Percentiles rank a stretch among this genome's conserved stretches.
phyloP scores from a whole-genome alignment of 2,888 invertebrate genomes.

The Chymomyza procnemis region DNA sequence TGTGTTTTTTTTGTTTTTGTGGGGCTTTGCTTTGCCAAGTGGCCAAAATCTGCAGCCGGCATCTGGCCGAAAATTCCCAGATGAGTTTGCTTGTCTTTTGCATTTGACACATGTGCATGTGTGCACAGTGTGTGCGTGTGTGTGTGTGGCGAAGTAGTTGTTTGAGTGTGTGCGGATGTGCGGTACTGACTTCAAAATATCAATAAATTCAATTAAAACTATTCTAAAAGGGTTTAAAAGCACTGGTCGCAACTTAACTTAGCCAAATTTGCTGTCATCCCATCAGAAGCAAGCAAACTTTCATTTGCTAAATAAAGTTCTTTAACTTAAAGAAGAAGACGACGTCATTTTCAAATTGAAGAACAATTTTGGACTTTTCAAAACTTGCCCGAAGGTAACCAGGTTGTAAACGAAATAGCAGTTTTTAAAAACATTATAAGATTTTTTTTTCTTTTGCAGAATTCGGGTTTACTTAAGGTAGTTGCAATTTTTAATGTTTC shows the following conservation, averaged over 20 bases:
- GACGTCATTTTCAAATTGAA: background rate
- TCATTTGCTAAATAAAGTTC: conserved; percentile 25
- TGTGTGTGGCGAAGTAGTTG: too few species aligned
- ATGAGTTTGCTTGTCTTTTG: conserved; percentile 26
- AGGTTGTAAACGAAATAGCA: too few species aligned
- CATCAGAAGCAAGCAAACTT: conserved; percentile 17
- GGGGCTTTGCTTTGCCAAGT: conserved; percentile 16
- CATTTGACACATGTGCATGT: conserved; percentile 24
- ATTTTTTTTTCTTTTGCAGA: too few species aligned
- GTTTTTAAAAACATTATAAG: too few species aligned
- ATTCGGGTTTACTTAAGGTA: too few species aligned
- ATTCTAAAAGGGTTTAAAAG: conserved; percentile 40
- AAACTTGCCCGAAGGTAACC: too few species aligned
- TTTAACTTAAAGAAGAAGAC: background rate
- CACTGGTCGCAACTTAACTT: conserved; percentile 3
- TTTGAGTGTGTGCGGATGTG: conserved; percentile 3
- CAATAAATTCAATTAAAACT: conserved; percentile 50
- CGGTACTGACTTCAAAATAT: conserved; percentile 28
- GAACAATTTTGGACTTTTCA: background rate
- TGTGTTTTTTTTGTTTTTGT: conserved; percentile 2
- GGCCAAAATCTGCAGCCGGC: conserved; percentile 14
- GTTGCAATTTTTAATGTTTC: too few species aligned
- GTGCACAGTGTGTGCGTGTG: too few species aligned
- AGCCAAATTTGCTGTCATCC: background rate
- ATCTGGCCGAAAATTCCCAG: conserved; percentile 9